Conservation (phyloP, 2,888 invertebrate species). For the Drepanosiphum platanoidis region DNA sequence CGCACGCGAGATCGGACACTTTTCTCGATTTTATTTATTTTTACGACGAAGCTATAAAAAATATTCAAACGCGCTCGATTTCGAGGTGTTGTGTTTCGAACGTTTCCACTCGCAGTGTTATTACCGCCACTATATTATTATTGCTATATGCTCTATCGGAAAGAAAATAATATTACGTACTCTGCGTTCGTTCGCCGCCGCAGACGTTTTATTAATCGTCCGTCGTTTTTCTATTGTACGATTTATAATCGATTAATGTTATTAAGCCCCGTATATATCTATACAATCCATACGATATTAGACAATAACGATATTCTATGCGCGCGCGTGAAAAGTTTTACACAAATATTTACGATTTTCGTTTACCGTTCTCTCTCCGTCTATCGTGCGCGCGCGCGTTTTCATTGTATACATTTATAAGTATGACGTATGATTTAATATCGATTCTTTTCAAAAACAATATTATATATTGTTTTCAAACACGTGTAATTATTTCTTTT, state of each 20-base stretch:
- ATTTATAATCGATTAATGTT: neutral
- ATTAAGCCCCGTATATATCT: too few species aligned
- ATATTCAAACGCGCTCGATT: neutral
- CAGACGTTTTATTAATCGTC: neutral
- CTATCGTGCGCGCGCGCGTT: neutral
- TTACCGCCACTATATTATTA: too few species aligned
- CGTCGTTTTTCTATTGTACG: neutral
- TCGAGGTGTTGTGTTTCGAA: neutral
- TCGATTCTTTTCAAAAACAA: neutral
- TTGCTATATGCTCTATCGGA: too few species aligned
- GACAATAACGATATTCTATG: too few species aligned
- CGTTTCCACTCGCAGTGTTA: neutral
- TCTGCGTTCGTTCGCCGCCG: neutral
- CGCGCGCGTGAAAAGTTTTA: too few species aligned
- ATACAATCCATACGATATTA: too few species aligned
- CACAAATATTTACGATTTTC: too few species aligned
- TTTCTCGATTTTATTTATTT: neutral
- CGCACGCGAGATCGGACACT: neutral
- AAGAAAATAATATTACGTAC: too few species aligned
- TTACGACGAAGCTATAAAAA: neutral
- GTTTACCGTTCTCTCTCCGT: too few species aligned
- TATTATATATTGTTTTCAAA: neutral
- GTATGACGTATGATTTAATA: neutral
- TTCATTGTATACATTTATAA: too few species aligned
- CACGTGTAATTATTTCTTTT: too few species aligned